These are phyloP conservation scores for Ecdyonurus torrentis DNA, from an alignment of 2,888 invertebrate genomes.

Conservation along the genomic window DNA sequence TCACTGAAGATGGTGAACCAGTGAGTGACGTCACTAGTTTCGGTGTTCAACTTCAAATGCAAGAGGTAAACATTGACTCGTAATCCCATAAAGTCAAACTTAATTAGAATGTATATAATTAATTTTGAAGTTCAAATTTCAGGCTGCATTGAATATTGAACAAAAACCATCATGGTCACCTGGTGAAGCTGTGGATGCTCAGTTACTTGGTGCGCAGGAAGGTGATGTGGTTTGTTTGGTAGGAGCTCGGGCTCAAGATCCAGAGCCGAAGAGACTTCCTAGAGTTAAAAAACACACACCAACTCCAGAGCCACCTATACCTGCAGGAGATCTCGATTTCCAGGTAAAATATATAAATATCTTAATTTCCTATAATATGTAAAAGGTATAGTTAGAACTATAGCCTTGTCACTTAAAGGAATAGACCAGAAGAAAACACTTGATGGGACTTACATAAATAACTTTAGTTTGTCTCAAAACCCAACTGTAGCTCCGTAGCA, in stretches of 20 bases:
- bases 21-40: conserved; percentile 49
- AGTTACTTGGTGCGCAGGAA: conserved; percentile 25
- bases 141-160: conserved; percentile 43
- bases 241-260: not conserved
- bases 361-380: too few species aligned
- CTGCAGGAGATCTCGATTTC: conserved; percentile 32
- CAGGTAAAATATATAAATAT: too few species aligned
- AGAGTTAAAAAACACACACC: not conserved
- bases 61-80: conserved; percentile 31
- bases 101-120: not conserved
- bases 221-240: not conserved
- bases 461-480: too few species aligned
- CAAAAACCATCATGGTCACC: conserved; percentile 46
- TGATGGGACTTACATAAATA: too few species aligned
- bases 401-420: too few species aligned
- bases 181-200: conserved; percentile 37
- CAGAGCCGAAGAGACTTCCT: conserved; percentile 2
- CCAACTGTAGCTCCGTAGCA: too few species aligned
- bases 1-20: conserved; percentile 44
- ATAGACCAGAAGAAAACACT: too few species aligned
- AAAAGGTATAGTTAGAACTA: too few species aligned
- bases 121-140: conserved; percentile 10
- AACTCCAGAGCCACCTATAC: conserved; percentile 9
- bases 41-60: conserved; percentile 41
- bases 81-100: not conserved